These are phyloP conservation scores for Novumbra hubbsi DNA, from an alignment of 2,797 vertebrate genomes.

Conservation along the genomic window DNA sequence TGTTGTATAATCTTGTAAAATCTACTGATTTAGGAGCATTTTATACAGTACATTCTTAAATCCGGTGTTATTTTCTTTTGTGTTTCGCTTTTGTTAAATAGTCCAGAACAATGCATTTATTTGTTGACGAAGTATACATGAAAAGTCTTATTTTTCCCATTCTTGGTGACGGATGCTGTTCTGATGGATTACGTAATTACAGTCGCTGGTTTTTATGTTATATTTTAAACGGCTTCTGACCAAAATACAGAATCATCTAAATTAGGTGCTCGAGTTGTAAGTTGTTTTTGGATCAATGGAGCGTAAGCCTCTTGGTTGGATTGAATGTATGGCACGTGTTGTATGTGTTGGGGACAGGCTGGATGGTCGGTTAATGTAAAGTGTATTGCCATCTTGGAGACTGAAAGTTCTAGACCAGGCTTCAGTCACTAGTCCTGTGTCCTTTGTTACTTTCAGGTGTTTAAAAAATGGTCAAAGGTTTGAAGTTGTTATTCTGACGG, in stretches of 20 bases:
- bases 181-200: background rate
- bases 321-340: conserved; percentile 21
- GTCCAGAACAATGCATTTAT: conserved; percentile 47
- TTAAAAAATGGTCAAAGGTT: conserved; percentile 63
- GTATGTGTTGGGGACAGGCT: conserved; percentile 31
- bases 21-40: conserved; percentile 52
- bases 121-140: conserved; percentile 45
- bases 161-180: conserved; percentile 41
- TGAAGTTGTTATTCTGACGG: conserved; percentile 63
- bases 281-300: conserved; percentile 39
- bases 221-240: conserved; percentile 10
- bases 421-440: conserved; percentile 54
- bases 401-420: conserved; percentile 56
- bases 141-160: conserved; percentile 40
- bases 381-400: conserved; percentile 62
- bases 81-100: conserved; percentile 34
- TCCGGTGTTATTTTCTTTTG: conserved; percentile 74
- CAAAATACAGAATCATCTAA: conserved; percentile 28
- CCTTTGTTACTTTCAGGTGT: conserved; percentile 39
- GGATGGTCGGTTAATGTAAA: conserved; percentile 56
- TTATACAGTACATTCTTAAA: conserved; percentile 71
- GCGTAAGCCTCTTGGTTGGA: conserved; percentile 37
- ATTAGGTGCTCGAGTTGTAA: conserved; percentile 31
- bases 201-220: conserved; percentile 1
- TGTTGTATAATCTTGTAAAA: conserved; percentile 72